Evolutionary conservation across 2,888 invertebrate species (phyloP).

Genomic region (Sclerodermus sp.): DNA sequence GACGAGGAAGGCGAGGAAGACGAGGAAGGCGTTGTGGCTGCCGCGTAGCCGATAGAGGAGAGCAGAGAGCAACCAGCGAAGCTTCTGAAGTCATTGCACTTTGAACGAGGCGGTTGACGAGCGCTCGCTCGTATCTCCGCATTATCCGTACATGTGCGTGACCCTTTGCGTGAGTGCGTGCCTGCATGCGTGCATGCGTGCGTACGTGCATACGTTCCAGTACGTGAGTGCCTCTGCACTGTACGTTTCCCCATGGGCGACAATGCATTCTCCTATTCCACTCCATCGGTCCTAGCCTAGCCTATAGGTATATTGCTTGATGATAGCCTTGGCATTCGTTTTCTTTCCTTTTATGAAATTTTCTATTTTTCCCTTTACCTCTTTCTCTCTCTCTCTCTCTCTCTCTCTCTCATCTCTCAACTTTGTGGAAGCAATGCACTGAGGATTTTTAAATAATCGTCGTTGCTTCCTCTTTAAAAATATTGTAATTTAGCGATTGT

Average conservation of each 20-base stretch:
- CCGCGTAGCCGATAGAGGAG: too few species aligned
- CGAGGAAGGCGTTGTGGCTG: too few species aligned
- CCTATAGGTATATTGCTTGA: neutral
- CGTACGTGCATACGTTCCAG: neutral
- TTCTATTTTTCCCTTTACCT: too few species aligned
- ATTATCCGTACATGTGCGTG: conserved; percentile 12
- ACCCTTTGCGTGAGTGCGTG: conserved; percentile 6
- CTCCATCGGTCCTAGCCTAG: conserved; percentile 1
- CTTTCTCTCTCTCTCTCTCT: too few species aligned
- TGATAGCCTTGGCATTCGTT: too few species aligned
- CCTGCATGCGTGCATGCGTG: neutral
- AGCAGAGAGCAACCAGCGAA: neutral
- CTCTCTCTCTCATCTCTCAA: too few species aligned
- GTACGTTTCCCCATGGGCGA: conserved; percentile 9
- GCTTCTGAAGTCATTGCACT: conserved; percentile 11
- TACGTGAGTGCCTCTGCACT: neutral
- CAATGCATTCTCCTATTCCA: conserved; percentile 7
- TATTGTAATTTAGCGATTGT: too few species aligned
- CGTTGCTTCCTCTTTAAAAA: too few species aligned
- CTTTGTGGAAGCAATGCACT: too few species aligned
- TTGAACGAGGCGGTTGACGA: conserved; percentile 3
- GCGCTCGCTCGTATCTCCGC: conserved; percentile 5
- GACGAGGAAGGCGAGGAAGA: too few species aligned
- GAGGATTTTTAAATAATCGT: too few species aligned
- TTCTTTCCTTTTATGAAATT: too few species aligned